Evolutionary conservation across 1,140 invertebrate genomes (phyloP), one percentile per base, ranked within the genome.

Genomic region (Drosophila busckii): DNA sequence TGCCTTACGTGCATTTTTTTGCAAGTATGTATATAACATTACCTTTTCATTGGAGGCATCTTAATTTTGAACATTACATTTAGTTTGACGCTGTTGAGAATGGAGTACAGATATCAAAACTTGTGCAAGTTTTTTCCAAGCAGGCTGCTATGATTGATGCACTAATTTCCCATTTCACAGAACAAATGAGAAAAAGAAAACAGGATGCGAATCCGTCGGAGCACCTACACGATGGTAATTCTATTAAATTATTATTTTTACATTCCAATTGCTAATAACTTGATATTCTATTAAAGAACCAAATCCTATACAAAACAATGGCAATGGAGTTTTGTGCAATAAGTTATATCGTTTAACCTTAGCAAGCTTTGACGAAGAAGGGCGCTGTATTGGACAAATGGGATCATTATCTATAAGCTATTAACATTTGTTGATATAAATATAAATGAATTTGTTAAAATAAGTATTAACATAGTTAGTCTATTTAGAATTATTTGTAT

Each of bases 121-220:
- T 86, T 23, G 87, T 92, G 19, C 91, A 97, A 90, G 92, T 97
- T 31, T 97, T 97, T 88, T 96, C 95, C 0, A 93, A 92, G 88
- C 94, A 96, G 90, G 95, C 95, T 29, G 91, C 93, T 52, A 93
- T 97, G 91, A 97, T 98, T 93, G 95, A 98, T 88, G 94, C 94
- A 2, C 88, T 98, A 10, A 96, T 98, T 46, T 92, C 94, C 26
- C 92, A 93, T 38, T 97, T 96, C 88, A 94, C 95, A 1, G 93
- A 87, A 22, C 82, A 86, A 66, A 75, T 87, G 38, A 52, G 62
- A 31, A 85, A 75, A 46, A 55, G 62, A 28, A 70, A 70, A 44
- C 63, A 70, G 35, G 80, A 88, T 25, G 87, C 85, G 42, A 87
- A 87, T 41, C 64, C 88, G 17, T 87, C 90, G 67, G 89, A 90